Base-by-base conservation (phyloP, 2,113 vertebrate species). In the Limnothrissa miodon region DNA sequence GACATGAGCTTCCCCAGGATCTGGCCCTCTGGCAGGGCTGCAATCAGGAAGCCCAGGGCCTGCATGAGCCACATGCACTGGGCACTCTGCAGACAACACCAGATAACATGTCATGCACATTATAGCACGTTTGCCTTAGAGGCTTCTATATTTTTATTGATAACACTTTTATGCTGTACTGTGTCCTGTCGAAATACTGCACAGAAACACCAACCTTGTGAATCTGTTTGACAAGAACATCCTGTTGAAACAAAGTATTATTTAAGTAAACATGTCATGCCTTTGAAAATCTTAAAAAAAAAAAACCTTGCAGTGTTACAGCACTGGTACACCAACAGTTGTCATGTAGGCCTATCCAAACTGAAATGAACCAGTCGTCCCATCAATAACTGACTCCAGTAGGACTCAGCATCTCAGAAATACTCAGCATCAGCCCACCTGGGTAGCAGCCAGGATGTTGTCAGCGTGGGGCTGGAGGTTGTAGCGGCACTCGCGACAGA, bases 31-130 rank as follows among this genome's bases (percentile, higher is more conserved):
- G 98, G 97, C 87, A 98, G 92, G 0, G 96, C 95, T 21, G 97
- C 99, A 83, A 99, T 96, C 90, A 99, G 95, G 94, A 97, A 98
- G 85, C 98, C 98, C 90, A 99, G 92, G 5, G 96, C 97, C 94
- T 99, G 98, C 98, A 99, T 99, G 89, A 99, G 91, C 98, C 98
- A 99, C 97, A 97, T 96, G 90, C 97, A 98, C 91, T 99, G 98
- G 92, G 98, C 97, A 7, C 96, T 98, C 98, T 99, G 94, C 85
- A 85, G 79, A 86, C 81, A 85, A 23, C 36, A 81, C 45, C 74
- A 62, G 56, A 46, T 48, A 15, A 48, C 46, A 48, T 9, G 46
- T 17, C 11, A 48, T 48, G 46, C 46, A 48, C 46, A 48, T 17
- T 15, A 48, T 48, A 15, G 46, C 51, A 56, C 23, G 5, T 56